These are phyloP conservation scores for Tenthredo distinguenda DNA, from an alignment of 2,888 invertebrate genomes.

Conservation along the genomic window DNA sequence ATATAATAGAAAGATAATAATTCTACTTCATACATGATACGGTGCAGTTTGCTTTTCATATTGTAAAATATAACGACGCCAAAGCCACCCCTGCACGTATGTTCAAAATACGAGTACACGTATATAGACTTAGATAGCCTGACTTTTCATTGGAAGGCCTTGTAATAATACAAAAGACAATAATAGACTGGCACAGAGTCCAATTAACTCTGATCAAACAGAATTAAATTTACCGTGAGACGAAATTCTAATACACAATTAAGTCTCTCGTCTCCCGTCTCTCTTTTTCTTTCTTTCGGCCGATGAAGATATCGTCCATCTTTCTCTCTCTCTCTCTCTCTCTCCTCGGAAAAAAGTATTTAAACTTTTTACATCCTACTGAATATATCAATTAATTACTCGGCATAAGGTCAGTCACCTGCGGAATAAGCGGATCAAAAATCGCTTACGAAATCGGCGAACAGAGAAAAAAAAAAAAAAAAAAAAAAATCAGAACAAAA, in stretches of 20 bases:
- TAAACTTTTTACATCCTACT: neutral
- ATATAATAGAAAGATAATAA: too few relatives aligned
- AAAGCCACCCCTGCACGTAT: neutral
- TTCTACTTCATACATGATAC: too few relatives aligned
- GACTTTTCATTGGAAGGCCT: neutral
- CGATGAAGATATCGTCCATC: neutral
- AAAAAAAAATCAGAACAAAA: neutral
- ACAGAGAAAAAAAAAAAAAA: neutral
- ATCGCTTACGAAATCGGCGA: neutral
- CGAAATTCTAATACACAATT: constrained; percentile 9
- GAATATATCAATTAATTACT: neutral
- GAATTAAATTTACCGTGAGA: neutral
- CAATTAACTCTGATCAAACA: constrained; percentile 15
- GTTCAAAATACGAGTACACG: neutral
- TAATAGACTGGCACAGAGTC: constrained; percentile 3
- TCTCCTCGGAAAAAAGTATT: neutral
- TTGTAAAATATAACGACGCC: neutral
- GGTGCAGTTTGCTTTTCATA: neutral
- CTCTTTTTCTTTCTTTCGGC: neutral
- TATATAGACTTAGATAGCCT: neutral
- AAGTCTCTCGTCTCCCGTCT: neutral
- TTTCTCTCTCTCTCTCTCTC: neutral
- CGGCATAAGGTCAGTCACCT: neutral
- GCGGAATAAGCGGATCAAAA: neutral
- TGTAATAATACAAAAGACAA: neutral